Evolutionary conservation across 2,797 vertebrate genomes (phyloP), one percentile per base, ranked within the genome.

Genomic region (Hylomyscus alleni): DNA sequence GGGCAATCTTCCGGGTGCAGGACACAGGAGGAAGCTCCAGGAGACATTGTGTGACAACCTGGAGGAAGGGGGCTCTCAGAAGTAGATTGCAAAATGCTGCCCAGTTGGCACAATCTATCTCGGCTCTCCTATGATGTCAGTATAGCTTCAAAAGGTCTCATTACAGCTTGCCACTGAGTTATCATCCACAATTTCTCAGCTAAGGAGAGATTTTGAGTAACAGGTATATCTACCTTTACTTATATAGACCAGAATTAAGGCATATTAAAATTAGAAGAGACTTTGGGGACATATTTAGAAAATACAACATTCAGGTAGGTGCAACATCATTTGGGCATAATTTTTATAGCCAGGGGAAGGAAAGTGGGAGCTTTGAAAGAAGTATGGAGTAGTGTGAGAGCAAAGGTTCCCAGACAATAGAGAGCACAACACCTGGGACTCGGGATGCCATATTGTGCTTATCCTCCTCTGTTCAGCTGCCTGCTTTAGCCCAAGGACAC

Each of bases 231-330:
- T 22, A 6, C 1, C 14, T 65, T 89, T 54, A 65, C 80, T 81
- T 69, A 81, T 50, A 77, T n/a, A 80, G 52, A 62, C 47, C 22
- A 10, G 34, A 85, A 93, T 85, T 20, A 52, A 14, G 92, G 83
- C 60, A 50, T 56, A 47, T 34, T 85, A 89, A 34, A 65, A 44
- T 81, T 73, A 80, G 75, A 95, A 67, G 44, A 56, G 47, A 12
- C 82, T 81, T 91, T 47, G 65, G 47, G 69, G 77, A 6, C n/a
- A 37, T 72, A 44, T 93, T 81, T 76, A 37, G 83, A 78, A 87
- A 87, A 56, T 10, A 40, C 40, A 62, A 19, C 56, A 19, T 26
- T 62, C 37, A 31, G 81, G 37, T 83, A 20, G 44, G 31, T 31
- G 1, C 62, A 47, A 1, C 60, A n/a, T 67, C 83, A 34, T 29